Conservation (phyloP, 1,140 invertebrate species). For the Pseudomyrmex concolor region DNA sequence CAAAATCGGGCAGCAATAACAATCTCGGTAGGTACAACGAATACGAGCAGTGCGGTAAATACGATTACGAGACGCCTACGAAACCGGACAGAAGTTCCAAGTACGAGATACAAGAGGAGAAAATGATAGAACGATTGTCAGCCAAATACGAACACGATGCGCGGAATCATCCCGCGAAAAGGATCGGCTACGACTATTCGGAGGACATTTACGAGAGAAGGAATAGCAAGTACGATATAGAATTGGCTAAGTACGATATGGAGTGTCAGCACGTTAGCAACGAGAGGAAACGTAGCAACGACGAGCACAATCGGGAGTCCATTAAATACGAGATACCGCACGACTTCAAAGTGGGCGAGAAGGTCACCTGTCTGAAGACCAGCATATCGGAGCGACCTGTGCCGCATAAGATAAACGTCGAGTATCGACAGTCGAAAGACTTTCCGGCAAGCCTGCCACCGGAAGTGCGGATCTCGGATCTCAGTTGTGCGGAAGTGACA, state of each 20-base stretch:
- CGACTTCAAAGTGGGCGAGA: constrained; percentile 86
- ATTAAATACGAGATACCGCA: constrained; percentile 80
- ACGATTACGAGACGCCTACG: constrained; percentile 70
- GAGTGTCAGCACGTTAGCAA: constrained; percentile 61
- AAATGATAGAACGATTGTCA: constrained; percentile 39
- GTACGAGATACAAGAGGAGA: constrained; percentile 74
- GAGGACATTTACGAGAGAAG: constrained; percentile 78
- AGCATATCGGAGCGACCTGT: constrained; percentile 81
- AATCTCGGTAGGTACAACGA: constrained; percentile 78
- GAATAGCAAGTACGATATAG: constrained; percentile 78
- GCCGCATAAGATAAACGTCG: constrained; percentile 84
- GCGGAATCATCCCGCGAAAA: constrained; percentile 59
- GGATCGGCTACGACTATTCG: constrained; percentile 71
- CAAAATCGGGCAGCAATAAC: constrained; percentile 79
- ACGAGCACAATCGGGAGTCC: constrained; percentile 69
- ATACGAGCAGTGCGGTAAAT: constrained; percentile 73
- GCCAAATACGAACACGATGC: constrained; percentile 67
- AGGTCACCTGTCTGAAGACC: constrained; percentile 84
- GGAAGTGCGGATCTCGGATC: constrained; percentile 83
- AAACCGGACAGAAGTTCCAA: constrained; percentile 75
- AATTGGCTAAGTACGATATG: constrained; percentile 71
- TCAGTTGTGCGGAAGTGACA: constrained; percentile 85
- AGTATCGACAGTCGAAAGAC: constrained; percentile 83
- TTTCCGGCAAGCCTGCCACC: constrained; percentile 80
- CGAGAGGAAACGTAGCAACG: constrained; percentile 64